Evolutionary conservation across 1,140 invertebrate species (phyloP).

Genomic region (Lasioglossum baleicum): DNA sequence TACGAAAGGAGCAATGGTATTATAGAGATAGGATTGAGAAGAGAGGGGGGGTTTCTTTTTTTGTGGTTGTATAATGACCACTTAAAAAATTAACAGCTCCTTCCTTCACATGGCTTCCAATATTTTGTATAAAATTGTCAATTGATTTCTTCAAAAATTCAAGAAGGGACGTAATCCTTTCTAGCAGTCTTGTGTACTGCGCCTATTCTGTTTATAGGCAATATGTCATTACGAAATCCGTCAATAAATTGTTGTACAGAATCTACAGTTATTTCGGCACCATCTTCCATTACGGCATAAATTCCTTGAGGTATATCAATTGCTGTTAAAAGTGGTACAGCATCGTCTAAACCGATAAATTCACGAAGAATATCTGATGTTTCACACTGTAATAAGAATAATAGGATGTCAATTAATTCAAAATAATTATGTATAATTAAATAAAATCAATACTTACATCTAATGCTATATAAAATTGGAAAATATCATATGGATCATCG

Average conservation of each 20-base stretch:
- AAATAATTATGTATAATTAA: no score
- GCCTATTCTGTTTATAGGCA: slow-evolving; percentile 77
- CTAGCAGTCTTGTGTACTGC: slow-evolving; percentile 71
- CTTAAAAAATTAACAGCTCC: slow-evolving; percentile 40
- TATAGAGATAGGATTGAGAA: slow-evolving; percentile 56
- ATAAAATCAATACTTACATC: slow-evolving; percentile 82
- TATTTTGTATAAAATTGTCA: slow-evolving; percentile 47
- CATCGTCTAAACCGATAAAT: slow-evolving; percentile 87
- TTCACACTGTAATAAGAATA: slow-evolving; percentile 78
- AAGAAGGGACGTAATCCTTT: slow-evolving; percentile 57
- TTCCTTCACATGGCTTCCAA: slow-evolving; percentile 30
- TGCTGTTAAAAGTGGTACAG: slow-evolving; percentile 86
- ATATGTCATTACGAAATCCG: slow-evolving; percentile 81
- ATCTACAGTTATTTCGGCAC: slow-evolving; percentile 86
- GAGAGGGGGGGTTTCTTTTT: slow-evolving; percentile 45
- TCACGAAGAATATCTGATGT: slow-evolving; percentile 87
- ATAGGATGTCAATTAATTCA: no score
- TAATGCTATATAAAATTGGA: slow-evolving; percentile 85
- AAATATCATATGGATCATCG: slow-evolving; percentile 79
- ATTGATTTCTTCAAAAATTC: slow-evolving; percentile 32
- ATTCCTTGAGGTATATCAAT: slow-evolving; percentile 87
- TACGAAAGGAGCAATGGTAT: slow-evolving; percentile 57
- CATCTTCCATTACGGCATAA: slow-evolving; percentile 87
- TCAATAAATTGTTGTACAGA: slow-evolving; percentile 87
- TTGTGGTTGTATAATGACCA: slow-evolving; percentile 47